Evolutionary conservation across 2,888 invertebrate genomes (phyloP), one percentile per base, ranked within the genome.

Genomic region (Leptinotarsa tumamoca): DNA sequence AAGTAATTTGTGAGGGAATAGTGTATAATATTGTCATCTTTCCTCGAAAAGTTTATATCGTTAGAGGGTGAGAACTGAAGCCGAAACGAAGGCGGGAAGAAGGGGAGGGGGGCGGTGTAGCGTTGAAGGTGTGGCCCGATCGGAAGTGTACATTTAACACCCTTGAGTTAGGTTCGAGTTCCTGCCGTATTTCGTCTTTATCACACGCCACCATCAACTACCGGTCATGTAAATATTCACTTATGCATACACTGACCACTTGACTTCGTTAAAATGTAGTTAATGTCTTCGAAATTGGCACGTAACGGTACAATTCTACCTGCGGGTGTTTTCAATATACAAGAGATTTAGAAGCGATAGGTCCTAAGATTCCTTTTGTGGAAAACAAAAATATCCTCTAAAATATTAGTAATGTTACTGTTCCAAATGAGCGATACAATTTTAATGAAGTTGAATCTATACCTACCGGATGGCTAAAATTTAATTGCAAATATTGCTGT

Each of bases 61-160:
- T 14, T 27, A 63, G 63, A 33, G 63, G 27, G 33, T 43, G 63
- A 33, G 43, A 33, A 43, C 27, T 43, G 58, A 58, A 23, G n/a
- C 63, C 33, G 43, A 63, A 27, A 63, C 33, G 15, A n/a, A 63
- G n/a, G 33, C 63, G 17, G 33, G 43, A n/a, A 18, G 63, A 69
- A 43, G 66, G 72, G 72, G 71, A 1, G 7, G 7, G 33, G 33
- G 33, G 33, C 78, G 78, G 66, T 15, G 33, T 43, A 10, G 33
- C 78, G 78, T 56, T 18, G 70, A 33, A 80, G 80, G 81, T 80
- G 83, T 82, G 75, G 76, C 43, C 76, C 75, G 75, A 72, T 82
- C 84, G 86, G 86, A 86, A 85, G 83, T 85, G 83, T 80, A 79
- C 83, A 80, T 83, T 86, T 85, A 86, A 83, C 85, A 84, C 85